Base-by-base conservation (phyloP, 2,888 invertebrate species). In the Kryphioiulus occultus region DNA sequence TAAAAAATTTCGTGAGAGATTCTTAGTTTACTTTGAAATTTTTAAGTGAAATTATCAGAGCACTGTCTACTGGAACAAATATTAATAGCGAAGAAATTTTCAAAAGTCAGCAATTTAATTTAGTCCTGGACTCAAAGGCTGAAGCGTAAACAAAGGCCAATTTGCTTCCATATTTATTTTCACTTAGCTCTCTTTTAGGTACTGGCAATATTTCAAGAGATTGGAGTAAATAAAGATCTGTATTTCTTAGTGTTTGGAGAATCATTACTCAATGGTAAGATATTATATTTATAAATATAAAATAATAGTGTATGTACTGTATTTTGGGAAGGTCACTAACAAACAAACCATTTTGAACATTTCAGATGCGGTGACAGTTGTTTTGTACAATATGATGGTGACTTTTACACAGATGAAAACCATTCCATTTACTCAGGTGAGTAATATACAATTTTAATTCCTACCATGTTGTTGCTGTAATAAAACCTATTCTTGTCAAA, bases 181-280 rank as follows among this genome's bases (percentile, higher is more conserved):
- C 86, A 86, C 32, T 86, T 86, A 88, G 86, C 15, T 86, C 85
- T 86, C 83, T 90, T 90, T 17, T 88, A 93, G 93, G 93, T 93
- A 5, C 89, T 93, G 89, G 93, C 93, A 53, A 93, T 93, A 86
- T 93, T 93, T 90, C 92, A 93, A 90, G 93, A 93, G 90, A 91
- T 94, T 26, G 93, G 93, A 30, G 93, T 94, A 82, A 93, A 94
- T 90, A 93, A 93, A 89, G 92, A 92, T 90, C 91, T 94, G 35
- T 94, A 94, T 90, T 94, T 93, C 90, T 92, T 94, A 88, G 93
- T 94, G 15, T 94, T 94, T 90, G 94, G 94, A 42, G 94, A 94
- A 90, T 93, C 93, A 0, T 91, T 94, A 17, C 91, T 94, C 26
- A 94, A 94, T 90, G 93, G 93, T 93, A 90, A 90, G 90, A 86